A percentile compares a stretch with the other conserved stretches of the same genome.
Conservation (phyloP, 2,797 vertebrate species). For the Carduelis carduelis region DNA sequence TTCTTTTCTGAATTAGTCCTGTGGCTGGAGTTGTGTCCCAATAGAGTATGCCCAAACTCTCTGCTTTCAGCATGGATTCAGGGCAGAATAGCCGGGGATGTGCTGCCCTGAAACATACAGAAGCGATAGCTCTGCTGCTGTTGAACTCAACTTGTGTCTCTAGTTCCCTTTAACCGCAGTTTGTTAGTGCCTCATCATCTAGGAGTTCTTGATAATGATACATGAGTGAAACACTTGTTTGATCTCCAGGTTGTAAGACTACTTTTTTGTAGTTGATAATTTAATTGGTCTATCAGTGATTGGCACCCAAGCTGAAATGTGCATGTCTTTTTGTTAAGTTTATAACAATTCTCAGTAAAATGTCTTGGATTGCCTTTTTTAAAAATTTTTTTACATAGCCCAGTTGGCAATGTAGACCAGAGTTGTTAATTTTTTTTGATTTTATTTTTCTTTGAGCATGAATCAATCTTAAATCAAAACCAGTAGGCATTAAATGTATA, state of each 20-base stretch:
- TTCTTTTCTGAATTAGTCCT: neutral
- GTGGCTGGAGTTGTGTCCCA: neutral
- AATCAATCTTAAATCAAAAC: neutral
- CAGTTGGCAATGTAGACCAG: neutral
- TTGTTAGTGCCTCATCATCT: neutral
- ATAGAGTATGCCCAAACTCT: neutral
- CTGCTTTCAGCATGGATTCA: neutral
- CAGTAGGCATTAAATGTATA: neutral
- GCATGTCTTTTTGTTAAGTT: neutral
- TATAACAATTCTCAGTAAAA: neutral
- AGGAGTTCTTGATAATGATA: neutral
- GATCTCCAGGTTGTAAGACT: neutral
- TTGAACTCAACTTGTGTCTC: neutral
- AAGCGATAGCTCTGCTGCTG: neutral
- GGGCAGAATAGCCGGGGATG: neutral
- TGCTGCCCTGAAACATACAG: neutral
- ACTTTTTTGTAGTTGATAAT: neutral
- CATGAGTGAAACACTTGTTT: neutral
- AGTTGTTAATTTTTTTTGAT: neutral
- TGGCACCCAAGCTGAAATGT: neutral
- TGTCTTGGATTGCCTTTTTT: neutral
- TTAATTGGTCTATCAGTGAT: neutral
- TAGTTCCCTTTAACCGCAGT: neutral
- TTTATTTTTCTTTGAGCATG: neutral
- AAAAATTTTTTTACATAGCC: neutral